These are phyloP conservation scores for Malurus melanocephalus DNA, from an alignment of 2,113 vertebrate species.

Conservation along the genomic window DNA sequence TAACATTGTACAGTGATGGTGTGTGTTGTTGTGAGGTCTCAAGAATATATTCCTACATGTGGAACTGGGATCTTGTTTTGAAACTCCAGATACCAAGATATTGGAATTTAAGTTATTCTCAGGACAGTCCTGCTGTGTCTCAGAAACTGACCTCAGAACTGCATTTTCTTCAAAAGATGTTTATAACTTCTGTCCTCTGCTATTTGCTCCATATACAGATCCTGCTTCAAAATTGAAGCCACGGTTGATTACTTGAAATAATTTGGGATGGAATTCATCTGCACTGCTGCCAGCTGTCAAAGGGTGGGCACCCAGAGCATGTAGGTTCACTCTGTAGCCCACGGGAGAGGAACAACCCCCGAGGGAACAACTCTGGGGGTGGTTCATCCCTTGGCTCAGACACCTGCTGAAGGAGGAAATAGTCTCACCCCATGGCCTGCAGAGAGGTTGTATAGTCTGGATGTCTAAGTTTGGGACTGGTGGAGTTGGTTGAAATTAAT, in stretches of 20 bases:
- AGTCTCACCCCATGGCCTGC: neutral
- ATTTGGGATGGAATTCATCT: conserved; percentile 29
- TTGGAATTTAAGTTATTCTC: conserved; percentile 15
- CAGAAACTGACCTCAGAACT: conserved; percentile 1
- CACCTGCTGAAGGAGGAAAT: neutral
- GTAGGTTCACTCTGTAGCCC: neutral
- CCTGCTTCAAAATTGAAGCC: conserved; percentile 58
- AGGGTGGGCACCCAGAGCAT: neutral
- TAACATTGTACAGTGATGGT: conserved; percentile 29
- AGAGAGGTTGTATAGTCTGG: neutral
- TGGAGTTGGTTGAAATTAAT: neutral
- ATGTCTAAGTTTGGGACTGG: neutral
- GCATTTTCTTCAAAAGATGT: conserved; percentile 20
- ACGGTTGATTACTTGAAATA: conserved; percentile 58
- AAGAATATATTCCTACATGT: neutral
- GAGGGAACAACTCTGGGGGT: neutral
- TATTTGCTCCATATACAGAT: conserved; percentile 25
- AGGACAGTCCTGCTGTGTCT: neutral
- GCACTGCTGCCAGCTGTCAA: neutral
- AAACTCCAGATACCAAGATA: neutral
- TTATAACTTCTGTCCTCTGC: neutral
- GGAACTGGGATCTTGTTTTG: conserved; percentile 15
- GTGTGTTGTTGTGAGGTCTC: conserved; percentile 41
- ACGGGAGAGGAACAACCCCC: neutral
- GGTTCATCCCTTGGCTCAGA: neutral